These are phyloP conservation scores for Corythucha ciliata DNA, from an alignment of 2,888 invertebrate genomes.

Conservation along the genomic window DNA sequence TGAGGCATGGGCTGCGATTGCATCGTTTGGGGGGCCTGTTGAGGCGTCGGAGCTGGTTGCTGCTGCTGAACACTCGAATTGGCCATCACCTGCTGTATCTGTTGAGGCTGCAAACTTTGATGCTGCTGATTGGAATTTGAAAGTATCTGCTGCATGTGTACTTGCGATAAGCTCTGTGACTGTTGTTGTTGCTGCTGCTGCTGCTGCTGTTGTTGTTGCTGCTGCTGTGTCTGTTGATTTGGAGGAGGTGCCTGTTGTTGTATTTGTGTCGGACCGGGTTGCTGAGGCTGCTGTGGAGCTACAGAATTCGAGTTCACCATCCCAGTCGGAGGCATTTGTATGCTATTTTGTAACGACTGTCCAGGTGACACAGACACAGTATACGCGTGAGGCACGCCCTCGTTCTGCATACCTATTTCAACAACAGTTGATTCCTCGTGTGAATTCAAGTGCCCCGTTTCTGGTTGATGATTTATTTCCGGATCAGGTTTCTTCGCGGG, in stretches of 20 bases:
- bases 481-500: conserved; percentile 20
- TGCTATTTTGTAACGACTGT: conserved; percentile 38
- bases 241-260: conserved; percentile 34
- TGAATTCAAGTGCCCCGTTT: too few species aligned
- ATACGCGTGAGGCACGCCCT: conserved; percentile 26
- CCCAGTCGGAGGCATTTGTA: conserved; percentile 24
- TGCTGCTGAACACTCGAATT: conserved; percentile 30
- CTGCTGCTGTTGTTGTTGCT: conserved; percentile 27
- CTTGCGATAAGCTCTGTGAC: conserved; percentile 35
- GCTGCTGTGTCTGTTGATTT: conserved; percentile 25
- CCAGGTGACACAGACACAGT: conserved; percentile 38
- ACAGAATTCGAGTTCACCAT: conserved; percentile 30
- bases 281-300: conserved; percentile 28
- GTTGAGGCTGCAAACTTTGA: conserved; percentile 39
- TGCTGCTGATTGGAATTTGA: conserved; percentile 35
- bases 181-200: conserved; percentile 32
- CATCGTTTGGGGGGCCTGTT: conserved; percentile 45
- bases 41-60: conserved; percentile 40
- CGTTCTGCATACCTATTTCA: conserved; percentile 10
- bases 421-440: too few species aligned
- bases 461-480: conserved; percentile 24
- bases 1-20: conserved; percentile 45
- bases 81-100: conserved; percentile 38
- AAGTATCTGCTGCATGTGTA: conserved; percentile 35
- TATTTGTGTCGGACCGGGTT: conserved; percentile 30